Percentiles rank a stretch among this genome's conserved stretches.
Conservation (phyloP, 2,113 vertebrate genomes). For the Xiphias gladius region DNA sequence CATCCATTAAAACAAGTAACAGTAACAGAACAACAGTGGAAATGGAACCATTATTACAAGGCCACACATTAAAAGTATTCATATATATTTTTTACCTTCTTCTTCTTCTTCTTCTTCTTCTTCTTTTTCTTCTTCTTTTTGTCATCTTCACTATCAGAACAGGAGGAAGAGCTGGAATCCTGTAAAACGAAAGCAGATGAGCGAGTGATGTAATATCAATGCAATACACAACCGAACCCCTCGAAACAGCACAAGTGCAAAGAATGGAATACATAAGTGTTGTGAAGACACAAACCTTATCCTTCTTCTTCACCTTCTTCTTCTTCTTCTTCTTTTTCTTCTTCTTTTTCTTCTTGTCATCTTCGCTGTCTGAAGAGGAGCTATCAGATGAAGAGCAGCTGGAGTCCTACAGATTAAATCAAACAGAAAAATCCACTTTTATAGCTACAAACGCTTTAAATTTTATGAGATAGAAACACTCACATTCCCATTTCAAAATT, state of each 20-base stretch:
- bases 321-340: conserved; percentile 55
- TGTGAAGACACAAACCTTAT: conserved; percentile 21
- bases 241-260: neutral
- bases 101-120: conserved; percentile 52
- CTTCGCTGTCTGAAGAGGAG: conserved; percentile 58
- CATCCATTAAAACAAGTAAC: neutral
- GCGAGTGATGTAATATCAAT: neutral
- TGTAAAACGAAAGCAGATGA: conserved; percentile 6
- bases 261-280: neutral
- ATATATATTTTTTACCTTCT: conserved; percentile 17
- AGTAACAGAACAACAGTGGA: neutral
- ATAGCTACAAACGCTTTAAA: neutral
- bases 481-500: neutral
- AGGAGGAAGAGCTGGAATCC: conserved; percentile 65
- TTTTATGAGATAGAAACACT: neutral
- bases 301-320: conserved; percentile 33
- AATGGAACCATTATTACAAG: neutral
- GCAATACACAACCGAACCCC: neutral
- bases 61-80: neutral
- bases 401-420: conserved; percentile 45
- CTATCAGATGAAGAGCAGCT: conserved; percentile 62
- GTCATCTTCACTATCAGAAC: conserved; percentile 62
- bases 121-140: conserved; percentile 64
- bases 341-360: conserved; percentile 50
- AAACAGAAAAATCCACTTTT: conserved; percentile 18